These are phyloP conservation scores for Drosophila micromelanica DNA, from an alignment of 1,140 invertebrate species.

Conservation along the genomic window DNA sequence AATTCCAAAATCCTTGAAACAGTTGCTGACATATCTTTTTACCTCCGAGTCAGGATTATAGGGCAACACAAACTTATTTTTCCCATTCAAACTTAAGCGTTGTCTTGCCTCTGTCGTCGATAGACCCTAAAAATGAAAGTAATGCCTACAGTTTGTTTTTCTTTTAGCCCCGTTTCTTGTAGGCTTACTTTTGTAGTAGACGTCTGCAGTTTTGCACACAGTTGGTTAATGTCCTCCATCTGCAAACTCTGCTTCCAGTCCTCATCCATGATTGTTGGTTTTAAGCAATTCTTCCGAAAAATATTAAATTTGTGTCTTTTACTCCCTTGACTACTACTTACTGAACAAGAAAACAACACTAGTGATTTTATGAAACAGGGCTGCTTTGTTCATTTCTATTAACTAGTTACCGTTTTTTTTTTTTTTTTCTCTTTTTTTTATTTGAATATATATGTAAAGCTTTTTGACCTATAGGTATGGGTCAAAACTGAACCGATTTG, in stretches of 20 bases:
- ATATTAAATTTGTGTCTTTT: no score
- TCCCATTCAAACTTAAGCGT: constrained; percentile 32
- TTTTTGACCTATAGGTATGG: no score
- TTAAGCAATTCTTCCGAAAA: no score
- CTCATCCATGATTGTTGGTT: no score
- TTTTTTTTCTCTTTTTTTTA: no score
- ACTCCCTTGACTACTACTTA: no score
- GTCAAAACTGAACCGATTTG: no score
- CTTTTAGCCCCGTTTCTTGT: rapidly evolving
- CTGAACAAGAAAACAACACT: not conserved
- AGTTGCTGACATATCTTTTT: not conserved
- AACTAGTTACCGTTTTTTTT: no score
- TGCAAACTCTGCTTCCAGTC: not conserved
- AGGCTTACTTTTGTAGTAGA: constrained; percentile 19
- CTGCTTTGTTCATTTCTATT: not conserved
- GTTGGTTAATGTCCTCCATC: not conserved
- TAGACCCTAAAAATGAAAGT: constrained; percentile 31
- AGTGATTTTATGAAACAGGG: not conserved
- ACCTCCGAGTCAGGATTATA: not conserved
- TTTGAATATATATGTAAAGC: no score
- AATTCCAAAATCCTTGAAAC: constrained; percentile 30
- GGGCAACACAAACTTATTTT: constrained; percentile 35
- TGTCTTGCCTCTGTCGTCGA: not conserved
- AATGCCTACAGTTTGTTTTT: no score
- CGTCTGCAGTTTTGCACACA: not conserved